A percentile compares a stretch with the other conserved stretches of the same genome.
phyloP scores from a whole-genome alignment of 2,888 invertebrate species.

The Caenorhabditis angaria region DNA sequence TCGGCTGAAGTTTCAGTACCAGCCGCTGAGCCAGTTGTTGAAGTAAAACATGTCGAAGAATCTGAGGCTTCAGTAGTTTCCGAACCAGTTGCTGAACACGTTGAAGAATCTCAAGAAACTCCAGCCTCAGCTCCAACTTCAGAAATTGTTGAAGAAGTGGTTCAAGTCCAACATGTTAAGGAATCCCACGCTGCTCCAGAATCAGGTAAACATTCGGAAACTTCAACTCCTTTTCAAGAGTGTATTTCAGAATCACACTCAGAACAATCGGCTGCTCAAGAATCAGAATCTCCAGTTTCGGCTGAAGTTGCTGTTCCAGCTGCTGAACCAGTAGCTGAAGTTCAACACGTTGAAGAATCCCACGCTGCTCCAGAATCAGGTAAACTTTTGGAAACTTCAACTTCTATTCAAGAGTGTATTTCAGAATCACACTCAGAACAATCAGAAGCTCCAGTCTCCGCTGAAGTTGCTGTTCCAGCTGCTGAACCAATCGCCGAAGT shows the following conservation, averaged over 20 bases:
- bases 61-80: not conserved
- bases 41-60: not conserved
- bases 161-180: conserved; percentile 6
- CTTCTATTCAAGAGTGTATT: too few species aligned
- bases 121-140: not conserved
- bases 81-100: not conserved
- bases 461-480: too few species aligned
- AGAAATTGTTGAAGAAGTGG: not conserved
- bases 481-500: not conserved
- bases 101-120: not conserved
- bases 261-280: too few species aligned
- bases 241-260: too few species aligned
- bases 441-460: conserved; percentile 4
- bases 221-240: too few species aligned
- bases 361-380: not conserved
- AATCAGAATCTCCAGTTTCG: too few species aligned
- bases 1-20: not conserved
- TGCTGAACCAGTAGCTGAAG: not conserved
- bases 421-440: not conserved
- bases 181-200: not conserved
- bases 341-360: not conserved
- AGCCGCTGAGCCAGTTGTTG: not conserved
- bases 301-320: too few species aligned
- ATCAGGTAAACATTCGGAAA: too few species aligned
- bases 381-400: not conserved